phyloP scores from a whole-genome alignment of 2,888 invertebrate genomes.

The Dorcus parallelipipedus region DNA sequence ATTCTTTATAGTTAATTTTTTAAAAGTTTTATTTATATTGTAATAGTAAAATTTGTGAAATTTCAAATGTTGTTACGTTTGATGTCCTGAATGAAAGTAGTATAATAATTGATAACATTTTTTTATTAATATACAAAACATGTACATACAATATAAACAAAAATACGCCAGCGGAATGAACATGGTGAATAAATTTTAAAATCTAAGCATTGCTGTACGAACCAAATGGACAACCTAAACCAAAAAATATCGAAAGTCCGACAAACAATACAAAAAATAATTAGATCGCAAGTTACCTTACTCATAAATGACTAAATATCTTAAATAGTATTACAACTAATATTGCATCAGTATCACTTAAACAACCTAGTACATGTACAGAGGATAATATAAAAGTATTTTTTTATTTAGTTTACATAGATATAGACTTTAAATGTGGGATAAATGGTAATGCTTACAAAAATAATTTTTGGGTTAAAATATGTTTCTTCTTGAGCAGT shows the following conservation, averaged over 20 bases:
- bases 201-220: not conserved
- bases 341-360: slow-evolving; percentile 15
- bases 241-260: slow-evolving; percentile 1
- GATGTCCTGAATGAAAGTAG: no score
- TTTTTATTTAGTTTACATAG: no score
- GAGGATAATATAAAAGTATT: no score
- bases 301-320: slow-evolving; percentile 1
- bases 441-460: no score
- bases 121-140: slow-evolving; percentile 15
- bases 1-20: no score
- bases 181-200: not conserved
- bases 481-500: no score
- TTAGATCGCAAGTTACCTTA: slow-evolving; percentile 2
- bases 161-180: not conserved
- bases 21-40: no score
- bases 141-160: slow-evolving; percentile 12
- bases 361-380: not conserved
- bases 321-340: slow-evolving; percentile 4
- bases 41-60: no score
- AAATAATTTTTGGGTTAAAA: no score
- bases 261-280: not conserved
- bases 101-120: not conserved
- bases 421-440: no score
- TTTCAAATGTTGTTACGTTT: no score
- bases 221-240: slow-evolving; percentile 1